Evolutionary conservation across 2,797 vertebrate species (phyloP), one percentile per base, ranked within the genome.

Genomic region (Micropoecilia bifurca): DNA sequence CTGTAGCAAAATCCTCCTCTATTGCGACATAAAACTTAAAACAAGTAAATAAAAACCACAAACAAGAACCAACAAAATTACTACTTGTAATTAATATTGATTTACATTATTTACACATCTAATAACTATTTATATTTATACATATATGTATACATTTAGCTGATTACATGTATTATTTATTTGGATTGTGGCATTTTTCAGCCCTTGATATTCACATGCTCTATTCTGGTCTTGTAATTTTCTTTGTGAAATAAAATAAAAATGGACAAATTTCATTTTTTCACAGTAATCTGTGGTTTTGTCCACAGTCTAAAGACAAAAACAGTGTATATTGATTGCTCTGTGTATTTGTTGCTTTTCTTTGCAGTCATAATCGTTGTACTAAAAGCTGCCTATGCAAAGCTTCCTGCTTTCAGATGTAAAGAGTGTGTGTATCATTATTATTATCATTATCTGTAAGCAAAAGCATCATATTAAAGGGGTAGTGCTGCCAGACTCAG

Each of bases 351-450:
- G 74, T 83, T 82, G 50, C 69, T 36, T 83, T n/a, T 41, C 43
- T 78, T 61, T 45, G 20, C 75, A 76, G 72, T 73, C 79, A 87
- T 89, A 86, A 76, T 87, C 77, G 25, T 76, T 85, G 79, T 83
- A 83, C 50, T 79, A 68, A 4, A 72, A 89, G 85, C 80, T 85
- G 77, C 73, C 84, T 82, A 79, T 90, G 83, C 89, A 83, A 80
- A 82, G 73, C 72, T 74, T 83, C 41, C 59, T 80, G 75, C 55
- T 78, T 79, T 76, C 76, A n/a, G 14, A 41, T 74, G 73, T 80
- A 85, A 82, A 81, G 71, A 79, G 81, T 75, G 25, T 33, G 80
- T 0, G 22, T 69, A 77, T 55, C 12, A n/a, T 80, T 83, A 80
- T 41, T 20, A 20, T 50, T 50, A 50, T 55, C 53, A 55, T 80